A percentile compares a stretch with the other conserved stretches of the same genome.
These are phyloP conservation scores for Stylophora pistillata DNA, from an alignment of 64 coral and sea anemone species.

Conservation along the genomic window DNA sequence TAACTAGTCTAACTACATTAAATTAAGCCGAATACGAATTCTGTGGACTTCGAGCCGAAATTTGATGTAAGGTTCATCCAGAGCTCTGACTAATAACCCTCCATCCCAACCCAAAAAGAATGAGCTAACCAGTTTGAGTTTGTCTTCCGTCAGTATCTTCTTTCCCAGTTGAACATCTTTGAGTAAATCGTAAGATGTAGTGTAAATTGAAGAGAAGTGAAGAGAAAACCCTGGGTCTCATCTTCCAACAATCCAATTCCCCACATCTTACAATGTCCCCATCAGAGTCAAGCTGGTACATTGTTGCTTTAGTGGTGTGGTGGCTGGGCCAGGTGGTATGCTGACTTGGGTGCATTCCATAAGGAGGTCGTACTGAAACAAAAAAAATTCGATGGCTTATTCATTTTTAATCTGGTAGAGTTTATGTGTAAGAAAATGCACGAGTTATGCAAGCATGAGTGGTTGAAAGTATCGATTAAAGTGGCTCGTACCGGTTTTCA, in stretches of 20 bases:
- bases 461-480: too few species aligned
- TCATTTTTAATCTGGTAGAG: too few species aligned
- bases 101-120: neutral
- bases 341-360: neutral
- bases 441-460: too few species aligned
- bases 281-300: neutral
- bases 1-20: constrained; percentile 2
- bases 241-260: neutral
- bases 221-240: neutral
- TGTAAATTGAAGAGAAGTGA: neutral
- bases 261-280: neutral
- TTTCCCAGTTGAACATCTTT: neutral
- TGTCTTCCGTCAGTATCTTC: constrained; percentile 5
- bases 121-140: neutral
- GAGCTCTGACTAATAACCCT: neutral
- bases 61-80: neutral
- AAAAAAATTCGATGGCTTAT: too few species aligned
- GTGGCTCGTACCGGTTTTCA: too few species aligned
- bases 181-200: neutral
- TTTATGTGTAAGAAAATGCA: too few species aligned
- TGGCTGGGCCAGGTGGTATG: neutral
- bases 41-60: neutral
- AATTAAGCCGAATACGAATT: neutral
- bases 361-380: too few species aligned
- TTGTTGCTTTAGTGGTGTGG: neutral